Evolutionary conservation across 1,140 invertebrate species (phyloP), one percentile per base, ranked within the genome.

Genomic region (Caenorhabditis latens): DNA sequence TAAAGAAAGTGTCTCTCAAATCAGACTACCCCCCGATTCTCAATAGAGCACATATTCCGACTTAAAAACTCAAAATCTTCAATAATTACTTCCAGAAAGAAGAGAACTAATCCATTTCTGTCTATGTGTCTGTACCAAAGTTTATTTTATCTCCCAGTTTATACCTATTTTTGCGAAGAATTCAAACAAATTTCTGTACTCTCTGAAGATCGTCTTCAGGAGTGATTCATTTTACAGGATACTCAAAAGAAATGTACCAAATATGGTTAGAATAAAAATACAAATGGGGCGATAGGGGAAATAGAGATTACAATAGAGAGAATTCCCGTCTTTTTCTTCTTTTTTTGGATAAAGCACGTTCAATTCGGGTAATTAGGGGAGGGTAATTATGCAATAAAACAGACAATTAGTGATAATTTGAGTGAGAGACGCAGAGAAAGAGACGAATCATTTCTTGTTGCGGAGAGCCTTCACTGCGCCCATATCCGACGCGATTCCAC

Each of bases 401-500:
- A 13, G n/a, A 61, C 9, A 53, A 53, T 13, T 53, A 16, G 50
- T 13, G 50, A n/a, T n/a, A n/a, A n/a, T n/a, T 53, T 4, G 9
- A 9, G 50, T 53, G 14, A 19, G n/a, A 32, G 32, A 32, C 32
- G 32, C 1, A 32, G 32, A 32, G 32, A 32, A 32, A 32, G 32
- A 32, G 6, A 14, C 14, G 14, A 19, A 58, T 58, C 55, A 58
- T n/a, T 58, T 58, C 42, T 71, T 71, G 11, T 71, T 16, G n/a
- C 42, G 65, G 19, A 71, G 7, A 13, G n/a, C 65, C 65, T 71
- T 71, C 40, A 71, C 65, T 13, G 65, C 65, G 43, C 65, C 65
- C 65, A 71, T 71, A 46, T 71, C 65, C 7, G 9, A n/a, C 24
- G 65, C 65, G 65, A 71, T 71, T 71, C 24, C 24, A 14, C 65